phyloP scores from a whole-genome alignment of 2,888 invertebrate genomes.

The Gonocerus acuteangulatus region DNA sequence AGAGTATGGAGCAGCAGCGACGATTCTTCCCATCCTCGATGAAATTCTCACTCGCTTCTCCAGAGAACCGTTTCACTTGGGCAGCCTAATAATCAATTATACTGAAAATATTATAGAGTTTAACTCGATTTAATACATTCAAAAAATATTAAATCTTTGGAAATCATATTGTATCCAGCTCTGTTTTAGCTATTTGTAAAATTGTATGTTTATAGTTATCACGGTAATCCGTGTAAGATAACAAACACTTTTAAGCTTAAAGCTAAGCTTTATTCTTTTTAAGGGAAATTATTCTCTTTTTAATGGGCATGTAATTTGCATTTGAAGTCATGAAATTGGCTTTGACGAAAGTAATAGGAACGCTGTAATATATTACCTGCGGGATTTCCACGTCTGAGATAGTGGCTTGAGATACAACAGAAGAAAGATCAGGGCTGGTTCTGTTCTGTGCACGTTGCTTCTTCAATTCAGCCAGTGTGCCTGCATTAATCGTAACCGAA shows the following conservation, averaged over 20 bases:
- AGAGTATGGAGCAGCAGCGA: slow-evolving; percentile 35
- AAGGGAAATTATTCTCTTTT: too few species aligned
- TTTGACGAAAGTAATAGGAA: too few species aligned
- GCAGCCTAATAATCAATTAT: neutral
- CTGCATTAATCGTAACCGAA: slow-evolving; percentile 69
- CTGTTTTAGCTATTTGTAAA: too few species aligned
- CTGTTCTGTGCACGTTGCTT: slow-evolving; percentile 81
- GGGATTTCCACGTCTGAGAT: slow-evolving; percentile 28
- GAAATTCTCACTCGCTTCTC: slow-evolving; percentile 38
- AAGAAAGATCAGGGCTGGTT: slow-evolving; percentile 43
- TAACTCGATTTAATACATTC: neutral
- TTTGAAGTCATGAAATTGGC: too few species aligned
- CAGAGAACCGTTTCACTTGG: slow-evolving; percentile 35
- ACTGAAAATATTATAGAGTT: neutral
- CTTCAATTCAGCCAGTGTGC: slow-evolving; percentile 85
- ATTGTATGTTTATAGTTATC: too few species aligned
- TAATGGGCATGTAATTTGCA: too few species aligned
- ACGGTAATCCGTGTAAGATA: too few species aligned
- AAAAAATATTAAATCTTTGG: neutral
- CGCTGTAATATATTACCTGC: too few species aligned
- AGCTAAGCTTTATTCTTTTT: too few species aligned
- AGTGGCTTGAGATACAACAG: slow-evolving; percentile 29
- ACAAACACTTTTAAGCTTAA: too few species aligned
- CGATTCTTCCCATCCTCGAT: slow-evolving; percentile 39
- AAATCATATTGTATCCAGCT: neutral